phyloP scores from a whole-genome alignment of 2,113 vertebrate species.

The Euleptes europaea region DNA sequence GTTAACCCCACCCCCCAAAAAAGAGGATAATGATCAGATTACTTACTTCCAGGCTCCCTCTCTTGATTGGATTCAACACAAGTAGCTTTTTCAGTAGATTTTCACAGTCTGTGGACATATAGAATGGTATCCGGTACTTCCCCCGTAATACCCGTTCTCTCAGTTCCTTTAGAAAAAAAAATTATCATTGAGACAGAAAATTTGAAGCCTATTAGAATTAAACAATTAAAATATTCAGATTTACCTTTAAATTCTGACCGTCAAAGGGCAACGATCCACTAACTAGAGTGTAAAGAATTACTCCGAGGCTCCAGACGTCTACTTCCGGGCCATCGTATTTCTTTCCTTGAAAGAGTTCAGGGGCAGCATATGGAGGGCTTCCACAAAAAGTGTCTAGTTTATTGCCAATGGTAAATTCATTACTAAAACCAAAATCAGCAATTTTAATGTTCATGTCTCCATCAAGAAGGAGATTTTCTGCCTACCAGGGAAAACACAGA shows the following conservation, averaged over 20 bases:
- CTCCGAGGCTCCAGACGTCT: constrained; percentile 96
- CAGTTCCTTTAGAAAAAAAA: constrained; percentile 77
- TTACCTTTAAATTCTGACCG: constrained; percentile 96
- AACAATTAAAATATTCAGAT: neutral
- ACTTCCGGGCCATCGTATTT: constrained; percentile 96
- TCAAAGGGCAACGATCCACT: constrained; percentile 96
- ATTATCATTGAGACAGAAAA: neutral
- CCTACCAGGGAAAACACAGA: constrained; percentile 76
- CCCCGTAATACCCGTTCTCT: constrained; percentile 93
- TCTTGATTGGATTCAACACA: constrained; percentile 93
- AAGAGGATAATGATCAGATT: neutral
- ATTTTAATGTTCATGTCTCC: constrained; percentile 99
- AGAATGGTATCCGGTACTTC: constrained; percentile 98
- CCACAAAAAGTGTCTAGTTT: constrained; percentile 98
- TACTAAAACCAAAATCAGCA: constrained; percentile 98
- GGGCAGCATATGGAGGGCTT: constrained; percentile 93
- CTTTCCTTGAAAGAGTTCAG: constrained; percentile 97
- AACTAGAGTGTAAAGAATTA: constrained; percentile 95
- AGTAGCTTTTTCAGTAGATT: constrained; percentile 96
- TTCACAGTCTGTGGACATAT: constrained; percentile 99
- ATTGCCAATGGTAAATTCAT: constrained; percentile 94
- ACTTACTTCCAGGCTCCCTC: constrained; percentile 95
- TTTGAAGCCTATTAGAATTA: neutral
- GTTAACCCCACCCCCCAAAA: neutral
- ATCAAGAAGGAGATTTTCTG: constrained; percentile 95